Evolutionary conservation across 1,140 invertebrate genomes (phyloP).

Genomic region (Drosophila biarmipes): DNA sequence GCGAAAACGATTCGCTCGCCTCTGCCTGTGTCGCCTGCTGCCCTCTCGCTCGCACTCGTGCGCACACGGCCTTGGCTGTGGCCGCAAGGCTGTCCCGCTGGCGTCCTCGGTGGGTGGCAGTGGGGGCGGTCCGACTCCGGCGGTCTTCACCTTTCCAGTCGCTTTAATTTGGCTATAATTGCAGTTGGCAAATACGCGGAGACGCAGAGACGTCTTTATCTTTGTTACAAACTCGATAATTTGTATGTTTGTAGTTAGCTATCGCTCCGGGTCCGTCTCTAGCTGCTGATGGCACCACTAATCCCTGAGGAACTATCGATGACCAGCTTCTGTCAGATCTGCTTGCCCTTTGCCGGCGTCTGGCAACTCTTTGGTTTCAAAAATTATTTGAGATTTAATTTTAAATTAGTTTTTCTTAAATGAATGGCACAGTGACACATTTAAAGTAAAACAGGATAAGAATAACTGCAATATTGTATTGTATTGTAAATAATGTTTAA

Average conservation of each 20-base stretch:
- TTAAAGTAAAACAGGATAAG: no score
- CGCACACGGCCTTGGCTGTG: slow-evolving; percentile 43
- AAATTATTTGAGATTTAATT: not conserved
- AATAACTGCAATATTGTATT: no score
- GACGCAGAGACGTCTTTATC: slow-evolving; percentile 35
- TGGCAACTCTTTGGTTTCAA: slow-evolving; percentile 3
- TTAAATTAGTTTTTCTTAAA: not conserved
- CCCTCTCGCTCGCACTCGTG: slow-evolving; percentile 51
- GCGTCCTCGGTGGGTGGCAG: slow-evolving; percentile 15
- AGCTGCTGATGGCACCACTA: not conserved
- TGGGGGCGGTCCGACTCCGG: not conserved
- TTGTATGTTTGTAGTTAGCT: slow-evolving; percentile 7
- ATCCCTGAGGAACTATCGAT: slow-evolving; percentile 1
- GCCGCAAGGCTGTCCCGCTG: slow-evolving; percentile 19
- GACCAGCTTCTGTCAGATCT: not conserved
- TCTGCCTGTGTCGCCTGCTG: slow-evolving; percentile 46
- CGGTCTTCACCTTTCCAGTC: slow-evolving; percentile 8
- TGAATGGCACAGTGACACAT: no score
- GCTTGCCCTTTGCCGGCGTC: not conserved
- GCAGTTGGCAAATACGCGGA: slow-evolving; percentile 16
- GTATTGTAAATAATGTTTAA: no score
- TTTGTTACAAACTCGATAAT: slow-evolving; percentile 25
- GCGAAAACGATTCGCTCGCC: slow-evolving; percentile 66
- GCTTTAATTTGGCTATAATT: slow-evolving; percentile 21
- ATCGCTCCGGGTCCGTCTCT: slow-evolving; percentile 8